Evolutionary conservation across 2,888 invertebrate genomes (phyloP).

Genomic region (Hymenopus coronatus): DNA sequence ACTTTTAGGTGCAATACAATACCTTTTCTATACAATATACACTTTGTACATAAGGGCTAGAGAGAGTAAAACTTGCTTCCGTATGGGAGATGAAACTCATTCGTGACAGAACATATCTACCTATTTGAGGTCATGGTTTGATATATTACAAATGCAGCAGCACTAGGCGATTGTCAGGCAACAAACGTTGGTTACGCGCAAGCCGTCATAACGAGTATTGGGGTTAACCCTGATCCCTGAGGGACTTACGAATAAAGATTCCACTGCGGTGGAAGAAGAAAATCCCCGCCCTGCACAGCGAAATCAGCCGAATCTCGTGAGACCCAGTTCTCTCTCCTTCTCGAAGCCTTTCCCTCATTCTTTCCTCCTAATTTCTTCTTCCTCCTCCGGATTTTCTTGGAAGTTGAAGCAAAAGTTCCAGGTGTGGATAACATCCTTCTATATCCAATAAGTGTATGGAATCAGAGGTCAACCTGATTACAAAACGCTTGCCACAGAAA

Average conservation of each 20-base stretch:
- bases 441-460: conserved; percentile 11
- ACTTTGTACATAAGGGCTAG: too few species aligned
- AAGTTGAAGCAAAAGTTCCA: not conserved
- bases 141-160: not conserved
- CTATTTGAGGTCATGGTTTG: too few species aligned
- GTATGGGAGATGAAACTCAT: too few species aligned
- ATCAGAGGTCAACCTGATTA: conserved; percentile 11
- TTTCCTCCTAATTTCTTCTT: not conserved
- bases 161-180: not conserved
- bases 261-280: not conserved
- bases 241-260: not conserved
- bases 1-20: too few species aligned
- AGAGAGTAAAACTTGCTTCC: too few species aligned
- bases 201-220: not conserved
- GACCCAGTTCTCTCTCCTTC: not conserved
- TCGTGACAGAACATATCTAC: too few species aligned
- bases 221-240: not conserved
- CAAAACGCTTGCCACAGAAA: not conserved
- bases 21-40: too few species aligned
- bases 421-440: not conserved
- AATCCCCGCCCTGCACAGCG: not conserved
- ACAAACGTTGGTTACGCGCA: not conserved
- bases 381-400: not conserved
- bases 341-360: not conserved
- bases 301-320: not conserved